These are phyloP conservation scores for Priocnemis perturbator DNA, from an alignment of 2,888 invertebrate species.

Conservation along the genomic window DNA sequence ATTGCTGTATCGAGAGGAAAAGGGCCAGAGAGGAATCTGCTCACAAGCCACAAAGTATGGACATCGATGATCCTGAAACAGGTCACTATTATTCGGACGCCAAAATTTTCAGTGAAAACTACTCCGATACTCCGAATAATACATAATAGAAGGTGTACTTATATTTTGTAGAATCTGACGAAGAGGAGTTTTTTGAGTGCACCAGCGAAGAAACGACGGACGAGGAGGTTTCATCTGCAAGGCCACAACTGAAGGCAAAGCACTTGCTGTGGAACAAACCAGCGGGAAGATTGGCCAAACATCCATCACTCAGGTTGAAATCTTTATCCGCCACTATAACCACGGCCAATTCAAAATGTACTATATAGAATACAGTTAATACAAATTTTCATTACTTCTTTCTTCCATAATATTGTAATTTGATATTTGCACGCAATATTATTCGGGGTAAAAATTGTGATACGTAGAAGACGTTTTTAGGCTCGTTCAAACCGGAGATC, in stretches of 20 bases:
- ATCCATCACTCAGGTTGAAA: conserved; percentile 78
- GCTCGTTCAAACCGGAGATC: conserved; percentile 82
- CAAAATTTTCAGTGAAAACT: neutral
- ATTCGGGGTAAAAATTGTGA: no score
- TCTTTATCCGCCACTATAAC: neutral
- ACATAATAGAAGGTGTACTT: neutral
- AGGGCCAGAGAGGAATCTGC: conserved; percentile 76
- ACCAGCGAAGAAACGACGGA: conserved; percentile 77
- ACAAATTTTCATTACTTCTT: no score
- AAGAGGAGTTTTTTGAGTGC: conserved; percentile 91
- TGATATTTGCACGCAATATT: no score
- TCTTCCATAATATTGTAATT: no score
- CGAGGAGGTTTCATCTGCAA: conserved; percentile 74
- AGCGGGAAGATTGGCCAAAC: conserved; percentile 83
- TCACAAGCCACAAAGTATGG: conserved; percentile 61
- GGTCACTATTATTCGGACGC: conserved; percentile 48
- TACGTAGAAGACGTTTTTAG: conserved; percentile 44
- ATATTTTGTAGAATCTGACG: conserved; percentile 76
- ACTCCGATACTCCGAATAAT: no score
- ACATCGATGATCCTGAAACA: conserved; percentile 63
- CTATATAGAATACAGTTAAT: no score
- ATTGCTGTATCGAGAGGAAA: conserved; percentile 85
- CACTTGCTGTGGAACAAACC: conserved; percentile 80
- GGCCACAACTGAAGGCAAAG: conserved; percentile 58
- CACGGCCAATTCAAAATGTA: no score